Base-by-base conservation (phyloP, 2,113 vertebrate species). In the Suricata suricatta region DNA sequence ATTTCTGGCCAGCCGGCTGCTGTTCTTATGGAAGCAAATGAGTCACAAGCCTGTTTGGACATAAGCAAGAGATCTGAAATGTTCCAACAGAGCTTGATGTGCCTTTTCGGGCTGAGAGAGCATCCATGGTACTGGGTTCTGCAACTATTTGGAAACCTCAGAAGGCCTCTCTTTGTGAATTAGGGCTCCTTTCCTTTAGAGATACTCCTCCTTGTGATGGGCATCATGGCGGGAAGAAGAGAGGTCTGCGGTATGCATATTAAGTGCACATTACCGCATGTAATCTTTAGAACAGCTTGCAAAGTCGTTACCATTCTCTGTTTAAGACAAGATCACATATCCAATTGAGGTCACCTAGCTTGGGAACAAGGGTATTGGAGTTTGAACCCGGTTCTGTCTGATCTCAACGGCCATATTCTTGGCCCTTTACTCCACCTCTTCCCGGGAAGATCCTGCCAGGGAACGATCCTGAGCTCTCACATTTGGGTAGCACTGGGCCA, bases 211-310 rank as follows among this genome's bases (percentile, higher is more conserved):
- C 19, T 71, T 1, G 7, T 35, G 31, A 10, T 21, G 29, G 64
- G 9, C 12, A 11, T 71, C 47, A 6, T 4, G 14, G 54, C 12
- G 31, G 9, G 4, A 64, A 60, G 72, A 57, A 31, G 35, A 95
- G 25, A 31, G 31, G 52, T 31, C 29, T 8, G 41, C 5, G 29
- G 38, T 19, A 10, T 63, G 63, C 15, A 11, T 29, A 4, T 35
- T 38, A 0, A 27, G 29, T 63, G 14, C 31, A 16, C 3, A 0
- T 66, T 1, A 11, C 29, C 16, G 19, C 12, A 6, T 15, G 33
- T 87, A 15, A 35, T 54, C 44, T 50, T 33, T 27, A 41, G 10
- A 77, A 64, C 1, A 21, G 31, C 33, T 44, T 54, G 57, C 31
- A 54, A 5, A 74, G n/a, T 41, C 12, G 2, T 77, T 33, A 3